Percentiles rank a stretch among this genome's conserved stretches.
phyloP scores from a whole-genome alignment of 37 sponge, comb jelly and placozoan genomes.

The Axinella damicornis region DNA sequence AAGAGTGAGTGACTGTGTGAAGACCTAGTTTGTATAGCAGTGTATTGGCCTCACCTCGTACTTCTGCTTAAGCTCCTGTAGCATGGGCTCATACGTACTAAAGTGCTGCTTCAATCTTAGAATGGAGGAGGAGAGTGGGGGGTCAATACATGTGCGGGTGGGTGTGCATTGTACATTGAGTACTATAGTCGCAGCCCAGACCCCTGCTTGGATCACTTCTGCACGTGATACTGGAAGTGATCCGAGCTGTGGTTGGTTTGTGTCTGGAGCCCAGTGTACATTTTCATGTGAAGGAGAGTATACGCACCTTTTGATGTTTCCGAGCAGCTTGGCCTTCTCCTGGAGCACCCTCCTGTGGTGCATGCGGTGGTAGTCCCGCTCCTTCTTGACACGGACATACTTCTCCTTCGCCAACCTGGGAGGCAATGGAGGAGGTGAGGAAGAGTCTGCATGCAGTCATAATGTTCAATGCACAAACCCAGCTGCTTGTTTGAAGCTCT shows the following conservation, averaged over 20 bases:
- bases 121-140: too few species aligned
- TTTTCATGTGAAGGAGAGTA: neutral
- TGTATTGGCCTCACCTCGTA: constrained; percentile 58
- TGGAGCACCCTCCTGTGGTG: constrained; percentile 91
- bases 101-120: constrained; percentile 87
- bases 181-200: too few species aligned
- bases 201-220: too few species aligned
- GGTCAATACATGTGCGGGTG: too few species aligned
- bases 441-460: too few species aligned
- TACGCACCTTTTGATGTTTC: constrained; percentile 79
- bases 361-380: constrained; percentile 97
- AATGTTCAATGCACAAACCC: constrained; percentile 35
- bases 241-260: too few species aligned
- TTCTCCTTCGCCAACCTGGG: constrained; percentile 76
- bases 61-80: constrained; percentile 72
- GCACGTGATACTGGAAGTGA: too few species aligned
- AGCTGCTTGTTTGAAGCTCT: constrained; percentile 66
- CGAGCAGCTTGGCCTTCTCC: constrained; percentile 87
- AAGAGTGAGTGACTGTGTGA: neutral
- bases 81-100: constrained; percentile 72
- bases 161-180: too few species aligned
- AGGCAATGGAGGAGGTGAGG: too few species aligned
- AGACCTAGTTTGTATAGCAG: neutral
- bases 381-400: constrained; percentile 88
- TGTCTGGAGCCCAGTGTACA: too few species aligned